A percentile compares a stretch with the other conserved stretches of the same genome.
Conservation (phyloP, 2,113 vertebrate genomes). For the Zosterops lateralis region DNA sequence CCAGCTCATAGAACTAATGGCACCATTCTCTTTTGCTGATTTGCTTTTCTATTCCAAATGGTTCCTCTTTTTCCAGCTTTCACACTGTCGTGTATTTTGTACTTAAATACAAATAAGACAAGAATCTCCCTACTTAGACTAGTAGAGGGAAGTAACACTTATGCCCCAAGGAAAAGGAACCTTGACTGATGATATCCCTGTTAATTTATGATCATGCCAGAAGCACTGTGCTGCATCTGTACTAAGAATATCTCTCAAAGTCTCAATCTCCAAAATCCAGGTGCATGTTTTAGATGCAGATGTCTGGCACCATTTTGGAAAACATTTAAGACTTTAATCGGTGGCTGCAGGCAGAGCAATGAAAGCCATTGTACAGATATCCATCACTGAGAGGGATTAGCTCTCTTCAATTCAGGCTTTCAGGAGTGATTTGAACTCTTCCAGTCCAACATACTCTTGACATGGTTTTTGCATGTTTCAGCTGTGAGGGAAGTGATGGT, state of each 20-base stretch:
- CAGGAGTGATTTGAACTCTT: background rate
- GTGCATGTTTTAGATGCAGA: background rate
- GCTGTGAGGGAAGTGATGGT: background rate
- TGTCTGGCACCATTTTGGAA: background rate
- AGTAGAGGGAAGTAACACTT: background rate
- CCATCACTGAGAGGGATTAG: background rate
- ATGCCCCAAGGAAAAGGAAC: background rate
- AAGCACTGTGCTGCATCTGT: background rate
- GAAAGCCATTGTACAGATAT: background rate
- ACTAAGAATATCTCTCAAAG: background rate
- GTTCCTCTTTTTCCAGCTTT: background rate
- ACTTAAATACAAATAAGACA: background rate
- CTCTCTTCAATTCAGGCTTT: background rate
- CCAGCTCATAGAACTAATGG: background rate
- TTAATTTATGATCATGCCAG: background rate
- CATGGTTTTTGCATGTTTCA: background rate
- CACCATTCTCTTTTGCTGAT: background rate
- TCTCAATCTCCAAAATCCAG: background rate
- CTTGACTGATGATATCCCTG: background rate
- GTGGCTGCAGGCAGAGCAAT: background rate
- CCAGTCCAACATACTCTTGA: background rate
- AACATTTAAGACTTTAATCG: background rate
- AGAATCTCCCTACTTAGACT: background rate
- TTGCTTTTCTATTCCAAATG: background rate
- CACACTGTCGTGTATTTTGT: background rate